Evolutionary conservation across 2,797 vertebrate genomes (phyloP).

Genomic region (Selene dorsalis): DNA sequence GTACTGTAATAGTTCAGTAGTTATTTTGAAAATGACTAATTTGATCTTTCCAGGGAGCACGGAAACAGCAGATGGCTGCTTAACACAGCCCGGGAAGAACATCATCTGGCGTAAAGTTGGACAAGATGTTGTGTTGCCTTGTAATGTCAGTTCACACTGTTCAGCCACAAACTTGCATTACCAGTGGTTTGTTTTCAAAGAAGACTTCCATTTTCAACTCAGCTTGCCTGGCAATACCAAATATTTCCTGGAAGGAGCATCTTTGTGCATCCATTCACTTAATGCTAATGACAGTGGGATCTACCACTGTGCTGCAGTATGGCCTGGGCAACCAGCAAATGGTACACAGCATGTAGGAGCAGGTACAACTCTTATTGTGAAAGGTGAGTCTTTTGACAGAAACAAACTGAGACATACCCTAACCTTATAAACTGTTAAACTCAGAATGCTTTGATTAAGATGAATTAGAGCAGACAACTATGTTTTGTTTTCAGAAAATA

Average conservation of each 20-base stretch:
- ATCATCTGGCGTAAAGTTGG: slow-evolving; percentile 40
- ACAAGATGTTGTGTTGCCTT: slow-evolving; percentile 52
- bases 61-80: neutral
- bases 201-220: slow-evolving; percentile 32
- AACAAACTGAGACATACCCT: neutral
- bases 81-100: slow-evolving; percentile 31
- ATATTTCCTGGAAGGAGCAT: slow-evolving; percentile 2
- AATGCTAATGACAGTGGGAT: slow-evolving; percentile 76
- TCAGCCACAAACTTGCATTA: rapidly evolving
- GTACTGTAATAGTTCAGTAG: neutral
- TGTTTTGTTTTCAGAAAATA: slow-evolving; percentile 59
- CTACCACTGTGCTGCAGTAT: slow-evolving; percentile 76
- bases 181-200: slow-evolving; percentile 75
- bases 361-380: slow-evolving; percentile 76
- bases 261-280: slow-evolving; percentile 67
- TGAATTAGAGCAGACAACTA: slow-evolving; percentile 6
- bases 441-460: slow-evolving; percentile 13
- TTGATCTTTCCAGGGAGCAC: slow-evolving; percentile 49
- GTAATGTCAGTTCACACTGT: slow-evolving; percentile 29
- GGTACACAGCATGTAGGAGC: slow-evolving; percentile 59
- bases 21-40: neutral
- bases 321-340: rapidly evolving
- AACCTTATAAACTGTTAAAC: neutral
- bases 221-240: neutral
- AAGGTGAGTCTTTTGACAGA: slow-evolving; percentile 63